Conservation (phyloP, 2,113 vertebrate genomes). For the Phoxinus phoxinus region DNA sequence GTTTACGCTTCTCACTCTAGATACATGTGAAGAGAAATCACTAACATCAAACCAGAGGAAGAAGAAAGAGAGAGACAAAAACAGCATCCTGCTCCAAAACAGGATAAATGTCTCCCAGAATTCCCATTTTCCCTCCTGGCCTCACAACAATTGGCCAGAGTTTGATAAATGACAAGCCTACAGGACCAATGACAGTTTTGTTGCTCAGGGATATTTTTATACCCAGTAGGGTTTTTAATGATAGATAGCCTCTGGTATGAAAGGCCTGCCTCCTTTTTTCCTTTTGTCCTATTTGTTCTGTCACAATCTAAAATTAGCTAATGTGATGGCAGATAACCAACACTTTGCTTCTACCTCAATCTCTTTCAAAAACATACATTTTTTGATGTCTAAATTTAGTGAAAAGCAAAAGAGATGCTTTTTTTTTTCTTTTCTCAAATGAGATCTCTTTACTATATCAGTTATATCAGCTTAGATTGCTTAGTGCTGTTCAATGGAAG, state of each 20-base stretch:
- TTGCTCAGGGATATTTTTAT: conserved; percentile 55
- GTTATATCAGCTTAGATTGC: neutral
- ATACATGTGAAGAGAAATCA: conserved; percentile 38
- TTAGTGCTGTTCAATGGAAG: neutral
- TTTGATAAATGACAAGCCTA: conserved; percentile 34
- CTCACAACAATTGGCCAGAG: conserved; percentile 40
- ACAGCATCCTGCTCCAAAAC: conserved; percentile 48
- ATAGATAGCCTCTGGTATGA: conserved; percentile 40
- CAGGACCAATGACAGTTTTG: conserved; percentile 52
- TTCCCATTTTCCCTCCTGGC: conserved; percentile 37
- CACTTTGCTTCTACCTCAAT: conserved; percentile 16
- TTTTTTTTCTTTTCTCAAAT: neutral
- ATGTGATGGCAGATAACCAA: conserved; percentile 32
- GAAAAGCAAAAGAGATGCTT: neutral
- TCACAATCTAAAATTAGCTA: conserved; percentile 43
- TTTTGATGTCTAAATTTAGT: conserved; percentile 21
- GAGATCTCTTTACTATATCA: neutral
- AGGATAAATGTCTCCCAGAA: conserved; percentile 52
- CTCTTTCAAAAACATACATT: neutral
- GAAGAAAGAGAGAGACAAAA: conserved; percentile 38
- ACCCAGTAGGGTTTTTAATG: conserved; percentile 49
- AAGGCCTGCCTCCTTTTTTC: conserved; percentile 15
- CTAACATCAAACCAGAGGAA: conserved; percentile 25
- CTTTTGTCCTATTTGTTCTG: conserved; percentile 36
- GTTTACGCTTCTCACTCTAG: conserved; percentile 17